Evolutionary conservation across 2,888 invertebrate species (phyloP), one percentile per base, ranked within the genome.

Genomic region (Bibio marci): DNA sequence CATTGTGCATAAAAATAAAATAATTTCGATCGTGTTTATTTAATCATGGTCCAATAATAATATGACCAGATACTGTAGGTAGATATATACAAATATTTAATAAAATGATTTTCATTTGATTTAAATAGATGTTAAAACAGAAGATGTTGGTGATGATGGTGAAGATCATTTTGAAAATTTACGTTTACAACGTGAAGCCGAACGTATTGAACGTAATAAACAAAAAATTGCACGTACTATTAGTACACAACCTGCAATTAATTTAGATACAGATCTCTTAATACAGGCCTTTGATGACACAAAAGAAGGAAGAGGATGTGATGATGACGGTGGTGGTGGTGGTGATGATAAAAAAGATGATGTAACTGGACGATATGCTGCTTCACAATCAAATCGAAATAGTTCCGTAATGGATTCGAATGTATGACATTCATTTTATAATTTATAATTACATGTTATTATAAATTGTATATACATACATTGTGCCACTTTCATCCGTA

Each of bases 101-200:
- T 6, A 26, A 10, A 26, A 26, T 26, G 10, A 26, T 26, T 11
- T n/a, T 7, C 12, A 28, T 28, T 28, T 28, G 12, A 11, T 8
- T 28, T 11, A n/a, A 8, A 8, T 34, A 18, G 34, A 17, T 34
- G 34, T 12, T 12, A 17, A 17, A 19, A 34, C n/a, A 19, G 19
- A 34, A 12, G 42, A 42, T 7, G 39, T 38, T 19, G 25, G 37
- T 8, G 19, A 35, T 18, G 39, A 50, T 15, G 60, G 36, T 14
- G 66, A 70, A 40, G 80, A 80, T 50, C 80, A 82, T 45, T 82
- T 82, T 50, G 70, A 74, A 34, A 73, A 74, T 41, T 59, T 85
- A 35, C 76, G 76, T 50, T 68, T 68, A 33, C 66, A 71, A 39
- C 67, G 82, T 3, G 76, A 79, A 49, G 75, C 75, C 50, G 75